Evolutionary conservation across 2,113 vertebrate genomes (phyloP), one percentile per base, ranked within the genome.

Genomic region (Lepus timidus): DNA sequence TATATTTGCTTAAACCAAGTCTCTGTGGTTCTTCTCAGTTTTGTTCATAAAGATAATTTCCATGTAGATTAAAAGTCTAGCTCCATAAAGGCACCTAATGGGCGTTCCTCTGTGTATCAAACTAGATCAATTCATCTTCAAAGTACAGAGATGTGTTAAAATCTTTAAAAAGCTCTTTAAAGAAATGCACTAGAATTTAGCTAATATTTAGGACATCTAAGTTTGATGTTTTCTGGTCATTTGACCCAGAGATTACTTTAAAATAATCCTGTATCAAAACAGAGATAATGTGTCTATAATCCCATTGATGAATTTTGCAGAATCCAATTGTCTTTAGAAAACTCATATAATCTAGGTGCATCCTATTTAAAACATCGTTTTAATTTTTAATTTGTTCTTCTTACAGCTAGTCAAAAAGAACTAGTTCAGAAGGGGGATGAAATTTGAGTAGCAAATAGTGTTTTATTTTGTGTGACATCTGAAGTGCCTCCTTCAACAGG

Each of bases 391-490:
- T 88, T 89, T 88, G 51, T 96, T 93, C 25, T 93, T 36, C 39
- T 92, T 92, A 80, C 2, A 95, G 27, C 80, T 90, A 83, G 39
- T 85, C 73, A 90, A 85, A 85, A 87, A 90, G 90, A 85, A 73
- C 19, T 91, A 71, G 25, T 75, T 87, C 36, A 95, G 71, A 80
- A 87, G 95, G 75, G 9, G 44, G 95, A 31, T 96, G 70, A 91
- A 90, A 85, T 91, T 83, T 91, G 75, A 96, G 49, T 93, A 52
- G 52, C 64, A 76, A 44, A 61, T 83, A 49, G 64, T 91, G 31
- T 87, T 92, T 96, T 75, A 33, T 87, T 80, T 93, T 90, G 68
- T 88, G 23, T 95, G 76, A 92, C 87, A 65, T 64, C 31, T 85
- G 70, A 95, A 88, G 11, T 83, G n/a, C 70, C 70, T 82, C 31